Conservation (phyloP, 2,888 invertebrate genomes). For the Buathra laborator region DNA sequence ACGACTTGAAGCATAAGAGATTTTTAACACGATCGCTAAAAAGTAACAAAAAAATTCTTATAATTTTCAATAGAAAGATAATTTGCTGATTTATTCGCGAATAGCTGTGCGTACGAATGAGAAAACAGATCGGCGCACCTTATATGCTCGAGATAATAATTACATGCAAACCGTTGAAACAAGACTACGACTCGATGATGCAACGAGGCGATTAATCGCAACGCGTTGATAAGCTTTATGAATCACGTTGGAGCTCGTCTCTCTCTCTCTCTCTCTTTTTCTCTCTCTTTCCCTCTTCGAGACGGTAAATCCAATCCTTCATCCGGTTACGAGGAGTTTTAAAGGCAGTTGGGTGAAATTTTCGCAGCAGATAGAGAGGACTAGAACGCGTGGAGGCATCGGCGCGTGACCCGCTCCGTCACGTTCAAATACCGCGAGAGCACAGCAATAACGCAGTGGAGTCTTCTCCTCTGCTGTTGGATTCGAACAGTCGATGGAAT, state of each 20-base stretch:
- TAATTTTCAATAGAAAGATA: not conserved
- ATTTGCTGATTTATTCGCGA: conserved; percentile 13
- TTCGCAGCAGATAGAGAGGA: conserved; percentile 24
- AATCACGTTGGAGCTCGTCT: conserved; percentile 27
- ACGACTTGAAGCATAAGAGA: too few species aligned
- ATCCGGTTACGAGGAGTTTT: conserved; percentile 66
- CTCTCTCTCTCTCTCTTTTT: not conserved
- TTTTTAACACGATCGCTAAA: not conserved
- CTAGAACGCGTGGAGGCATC: conserved; percentile 56
- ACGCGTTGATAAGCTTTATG: conserved; percentile 62
- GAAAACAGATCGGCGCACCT: conserved; percentile 6
- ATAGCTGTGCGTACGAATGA: not conserved
- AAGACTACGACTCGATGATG: conserved; percentile 43
- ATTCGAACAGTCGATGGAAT: conserved; percentile 70
- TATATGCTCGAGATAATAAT: conserved; percentile 42
- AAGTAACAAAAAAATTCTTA: not conserved
- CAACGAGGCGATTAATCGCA: conserved; percentile 59
- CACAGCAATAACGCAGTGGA: conserved; percentile 55
- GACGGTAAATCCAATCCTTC: conserved; percentile 59
- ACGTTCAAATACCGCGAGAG: conserved; percentile 58
- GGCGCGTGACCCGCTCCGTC: conserved; percentile 65
- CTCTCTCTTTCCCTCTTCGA: conserved; percentile 26
- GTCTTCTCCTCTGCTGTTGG: conserved; percentile 32
- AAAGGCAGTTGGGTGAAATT: conserved; percentile 67
- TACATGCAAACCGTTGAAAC: conserved; percentile 43